Base-by-base conservation (phyloP, 2,888 invertebrate genomes). In the Prosopocoilus inquinatus region DNA sequence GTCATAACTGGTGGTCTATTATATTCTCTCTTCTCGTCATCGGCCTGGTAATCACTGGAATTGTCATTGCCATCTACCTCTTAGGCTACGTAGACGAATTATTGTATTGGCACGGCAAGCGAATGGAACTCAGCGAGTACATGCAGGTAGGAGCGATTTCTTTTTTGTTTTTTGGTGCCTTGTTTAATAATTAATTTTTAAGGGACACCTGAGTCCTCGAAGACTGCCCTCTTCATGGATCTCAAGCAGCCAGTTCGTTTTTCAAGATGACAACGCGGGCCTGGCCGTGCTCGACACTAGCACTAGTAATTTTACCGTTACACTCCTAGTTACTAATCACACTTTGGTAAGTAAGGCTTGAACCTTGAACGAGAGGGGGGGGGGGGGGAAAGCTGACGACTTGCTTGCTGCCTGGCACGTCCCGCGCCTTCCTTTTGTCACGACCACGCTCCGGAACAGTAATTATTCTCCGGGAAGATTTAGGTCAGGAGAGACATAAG, bases 21-120 rank as follows among this genome's bases (percentile, higher is more conserved):
- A 82, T 92, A 75, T 89, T 92, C 78, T 91, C 91, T 63, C 81
- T 92, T 75, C 83, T 91, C 80, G 92, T 92, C 76, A 92, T 92
- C 79, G 86, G 90, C 76, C 84, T 88, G 79, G 91, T 92, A 71
- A 90, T 92, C 79, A 88, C 90, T 67, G 92, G 92, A 64, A 92
- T 92, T 73, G 90, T 91, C 68, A 90, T 90, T 69, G 92, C 92
- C 72, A 92, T 92, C 79, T 90, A 91, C 81, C 84, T 91, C 75
- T 84, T 92, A 75, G 92, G 92, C 72, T 92, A 92, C 82, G 91
- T 92, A 75, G 92, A 92, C 82, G 92, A 92, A 79, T 81, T 92
- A 67, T 81, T 92, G 62, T 92, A 92, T 78, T 92, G 91, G 91
- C 91, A 90, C 70, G 92, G 92, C 58, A 86, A 88, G 66, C 87